Percentiles rank a stretch among this genome's conserved stretches.
phyloP scores from a whole-genome alignment of 2,113 vertebrate genomes.

The Chelonoidis abingdonii region DNA sequence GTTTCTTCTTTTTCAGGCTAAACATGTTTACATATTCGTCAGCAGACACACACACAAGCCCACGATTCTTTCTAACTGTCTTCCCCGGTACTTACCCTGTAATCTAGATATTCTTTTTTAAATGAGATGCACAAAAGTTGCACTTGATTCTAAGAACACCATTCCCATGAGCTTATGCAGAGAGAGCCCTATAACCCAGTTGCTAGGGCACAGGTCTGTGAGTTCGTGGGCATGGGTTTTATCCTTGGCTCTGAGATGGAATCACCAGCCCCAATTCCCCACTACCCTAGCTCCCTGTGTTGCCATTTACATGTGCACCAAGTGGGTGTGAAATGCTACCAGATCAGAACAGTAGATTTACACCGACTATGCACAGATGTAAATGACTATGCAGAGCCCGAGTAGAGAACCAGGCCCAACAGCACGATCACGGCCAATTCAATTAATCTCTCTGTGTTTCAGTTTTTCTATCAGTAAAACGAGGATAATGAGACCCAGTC shows the following conservation, averaged over 20 bases:
- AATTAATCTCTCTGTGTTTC: neutral
- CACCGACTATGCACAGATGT: fast-evolving
- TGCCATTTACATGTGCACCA: neutral
- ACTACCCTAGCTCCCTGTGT: neutral
- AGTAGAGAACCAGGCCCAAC: too few species aligned
- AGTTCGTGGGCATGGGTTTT: neutral
- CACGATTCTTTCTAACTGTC: too few species aligned
- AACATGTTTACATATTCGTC: fast-evolving
- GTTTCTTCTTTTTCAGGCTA: neutral
- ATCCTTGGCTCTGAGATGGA: fast-evolving
- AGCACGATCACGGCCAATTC: too few species aligned
- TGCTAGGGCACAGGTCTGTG: neutral
- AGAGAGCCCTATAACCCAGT: neutral
- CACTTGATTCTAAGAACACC: too few species aligned
- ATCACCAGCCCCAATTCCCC: neutral
- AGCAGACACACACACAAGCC: neutral
- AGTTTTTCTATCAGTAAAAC: neutral
- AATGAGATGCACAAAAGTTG: too few species aligned
- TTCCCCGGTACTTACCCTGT: too few species aligned
- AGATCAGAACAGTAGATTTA: neutral
- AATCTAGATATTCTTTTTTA: too few species aligned
- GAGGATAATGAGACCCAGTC: neutral
- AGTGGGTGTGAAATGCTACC: neutral
- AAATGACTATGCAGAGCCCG: fast-evolving
- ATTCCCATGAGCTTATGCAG: neutral